Percentiles rank a stretch among this genome's conserved stretches.
These are phyloP conservation scores for Oasisia sp. DNA, from an alignment of 2,888 invertebrate genomes.

Conservation along the genomic window DNA sequence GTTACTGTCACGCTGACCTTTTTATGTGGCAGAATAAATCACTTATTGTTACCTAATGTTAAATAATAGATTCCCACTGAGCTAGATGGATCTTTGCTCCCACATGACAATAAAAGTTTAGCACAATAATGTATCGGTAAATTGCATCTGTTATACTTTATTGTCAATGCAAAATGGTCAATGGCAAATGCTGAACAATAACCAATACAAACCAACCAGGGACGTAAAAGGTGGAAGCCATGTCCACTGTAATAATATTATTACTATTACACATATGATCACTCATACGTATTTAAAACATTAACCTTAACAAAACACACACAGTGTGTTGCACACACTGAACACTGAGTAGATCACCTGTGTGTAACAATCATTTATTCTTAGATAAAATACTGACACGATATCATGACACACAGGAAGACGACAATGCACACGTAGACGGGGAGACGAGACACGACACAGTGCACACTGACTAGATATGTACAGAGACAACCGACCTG, in stretches of 20 bases:
- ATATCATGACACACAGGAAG: not conserved
- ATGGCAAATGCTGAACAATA: not conserved
- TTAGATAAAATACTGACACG: constrained; percentile 17
- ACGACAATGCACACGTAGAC: not conserved
- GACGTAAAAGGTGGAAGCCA: not conserved
- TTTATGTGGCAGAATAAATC: no score
- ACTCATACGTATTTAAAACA: not conserved
- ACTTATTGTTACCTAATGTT: no score
- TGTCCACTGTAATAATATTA: not conserved
- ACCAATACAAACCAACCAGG: not conserved
- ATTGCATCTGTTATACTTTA: not conserved
- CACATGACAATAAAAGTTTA: not conserved
- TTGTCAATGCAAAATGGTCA: constrained; percentile 17
- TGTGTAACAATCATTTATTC: not conserved
- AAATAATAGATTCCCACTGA: no score
- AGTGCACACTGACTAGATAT: constrained; percentile 5
- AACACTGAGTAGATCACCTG: not conserved
- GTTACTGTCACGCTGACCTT: no score
- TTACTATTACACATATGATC: not conserved
- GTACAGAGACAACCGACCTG: not conserved
- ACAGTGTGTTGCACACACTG: not conserved
- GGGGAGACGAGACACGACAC: not conserved
- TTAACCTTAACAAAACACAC: not conserved
- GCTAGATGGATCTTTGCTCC: no score
- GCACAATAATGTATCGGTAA: not conserved